Conservation (phyloP, 2,797 vertebrate species). For the Catamblyrhynchus diadema region DNA sequence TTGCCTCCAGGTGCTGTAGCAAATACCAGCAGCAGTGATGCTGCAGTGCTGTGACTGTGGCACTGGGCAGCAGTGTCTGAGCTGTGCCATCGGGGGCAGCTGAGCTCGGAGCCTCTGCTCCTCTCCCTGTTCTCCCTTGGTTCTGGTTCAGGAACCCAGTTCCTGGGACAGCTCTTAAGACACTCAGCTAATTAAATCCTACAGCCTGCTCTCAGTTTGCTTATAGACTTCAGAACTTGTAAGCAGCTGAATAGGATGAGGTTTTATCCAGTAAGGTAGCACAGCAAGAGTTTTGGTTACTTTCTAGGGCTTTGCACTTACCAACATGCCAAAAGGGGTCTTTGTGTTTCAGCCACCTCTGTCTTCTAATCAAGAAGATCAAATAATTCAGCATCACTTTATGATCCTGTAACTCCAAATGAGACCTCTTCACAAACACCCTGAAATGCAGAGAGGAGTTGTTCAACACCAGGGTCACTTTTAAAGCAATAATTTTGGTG, state of each 20-base stretch:
- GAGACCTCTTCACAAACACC: not conserved
- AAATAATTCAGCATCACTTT: not conserved
- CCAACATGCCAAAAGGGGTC: fast-evolving
- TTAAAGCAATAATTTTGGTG: not conserved
- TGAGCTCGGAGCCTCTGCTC: not conserved
- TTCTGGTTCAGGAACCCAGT: fast-evolving
- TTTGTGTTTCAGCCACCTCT: not conserved
- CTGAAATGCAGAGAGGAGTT: not conserved
- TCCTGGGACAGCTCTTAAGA: not conserved
- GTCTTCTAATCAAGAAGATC: not conserved
- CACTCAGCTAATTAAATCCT: not conserved
- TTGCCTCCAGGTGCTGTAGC: not conserved
- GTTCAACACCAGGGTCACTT: not conserved
- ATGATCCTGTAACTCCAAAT: not conserved
- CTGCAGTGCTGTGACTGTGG: no score
- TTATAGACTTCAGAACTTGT: not conserved
- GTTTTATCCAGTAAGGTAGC: not conserved
- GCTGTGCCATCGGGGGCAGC: fast-evolving
- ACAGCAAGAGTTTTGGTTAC: not conserved
- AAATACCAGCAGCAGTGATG: not conserved
- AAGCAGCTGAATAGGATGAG: not conserved
- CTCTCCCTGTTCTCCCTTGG: not conserved
- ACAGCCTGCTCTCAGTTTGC: not conserved
- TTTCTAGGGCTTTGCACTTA: not conserved
- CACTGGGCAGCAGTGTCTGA: fast-evolving